Evolutionary conservation across 2,113 vertebrate species (phyloP), one percentile per base, ranked within the genome.

Genomic region (Tragelaphus buxtoni): DNA sequence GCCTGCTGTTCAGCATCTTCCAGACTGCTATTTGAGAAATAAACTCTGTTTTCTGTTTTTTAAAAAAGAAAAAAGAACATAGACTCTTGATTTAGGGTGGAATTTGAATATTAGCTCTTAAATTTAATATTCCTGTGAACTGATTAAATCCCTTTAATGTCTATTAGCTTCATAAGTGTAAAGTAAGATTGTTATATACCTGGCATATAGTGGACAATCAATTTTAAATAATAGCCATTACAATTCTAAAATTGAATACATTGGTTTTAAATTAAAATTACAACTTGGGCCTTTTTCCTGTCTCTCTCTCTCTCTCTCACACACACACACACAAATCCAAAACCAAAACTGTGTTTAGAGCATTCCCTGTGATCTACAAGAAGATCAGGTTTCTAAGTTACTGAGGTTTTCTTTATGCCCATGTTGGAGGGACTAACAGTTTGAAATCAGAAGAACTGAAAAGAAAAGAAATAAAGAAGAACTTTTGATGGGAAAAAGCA

Each of bases 361-460:
- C n/a, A 3, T 9, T 90, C 14, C 5, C 32, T 94, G 17, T 47
- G 92, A 93, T 74, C 74, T 95, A 17, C 42, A 95, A 96, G 35
- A 39, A 82, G 53, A 81, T 51, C 58, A 26, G 53, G 42, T 95
- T 93, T 86, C 74, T 92, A 80, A 87, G n/a, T 53, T 86, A 90
- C 45, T 81, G 85, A 87, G 74, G 39, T 53, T 96, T 82, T 88
- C 20, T 91, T 91, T 88, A 85, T 85, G 47, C 18, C 79, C 30
- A 18, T 82, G 65, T 58, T 51, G 16, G 45, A 93, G 87, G 12
- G 26, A 93, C 30, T 76, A 69, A 60, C 81, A 22, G 51, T 94
- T 90, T 96, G 35, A 91, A 95, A 95, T 89, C 60, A 94, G 22
- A 94, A 28, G 17, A 90, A 60, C 9, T 81, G 30, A 88, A 93